These are phyloP conservation scores for Microplitis mediator DNA, from an alignment of 1,140 invertebrate genomes.

Conservation along the genomic window DNA sequence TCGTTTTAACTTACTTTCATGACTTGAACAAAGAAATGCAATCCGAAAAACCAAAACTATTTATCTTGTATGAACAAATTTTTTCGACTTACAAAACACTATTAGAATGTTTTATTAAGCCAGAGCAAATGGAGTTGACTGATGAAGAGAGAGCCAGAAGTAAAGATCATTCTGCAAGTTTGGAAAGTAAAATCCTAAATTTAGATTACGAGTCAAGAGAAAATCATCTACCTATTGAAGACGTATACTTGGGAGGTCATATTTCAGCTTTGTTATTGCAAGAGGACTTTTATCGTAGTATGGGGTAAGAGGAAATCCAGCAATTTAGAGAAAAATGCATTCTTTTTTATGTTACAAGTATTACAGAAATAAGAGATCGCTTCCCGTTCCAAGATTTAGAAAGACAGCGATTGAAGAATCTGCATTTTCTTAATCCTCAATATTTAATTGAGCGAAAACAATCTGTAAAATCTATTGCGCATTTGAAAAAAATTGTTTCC, in stretches of 20 bases:
- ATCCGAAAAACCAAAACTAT: slow-evolving; percentile 30
- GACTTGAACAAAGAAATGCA: slow-evolving; percentile 30
- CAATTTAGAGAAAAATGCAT: slow-evolving; percentile 27
- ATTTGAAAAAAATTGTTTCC: background rate
- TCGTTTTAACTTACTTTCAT: slow-evolving; percentile 20
- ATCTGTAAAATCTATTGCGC: background rate
- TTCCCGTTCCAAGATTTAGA: slow-evolving; percentile 24
- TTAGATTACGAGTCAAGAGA: no score
- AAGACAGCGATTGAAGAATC: slow-evolving; percentile 14
- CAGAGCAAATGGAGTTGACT: slow-evolving; percentile 8
- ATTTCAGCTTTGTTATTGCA: no score
- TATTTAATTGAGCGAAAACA: background rate
- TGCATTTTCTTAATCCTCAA: slow-evolving; percentile 6
- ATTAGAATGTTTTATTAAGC: slow-evolving; percentile 31
- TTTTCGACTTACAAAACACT: slow-evolving; percentile 25
- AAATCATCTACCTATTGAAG: no score
- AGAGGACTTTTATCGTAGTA: background rate
- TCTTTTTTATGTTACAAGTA: slow-evolving; percentile 25
- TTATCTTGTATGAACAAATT: slow-evolving; percentile 24
- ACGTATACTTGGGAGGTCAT: no score
- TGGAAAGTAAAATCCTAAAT: no score
- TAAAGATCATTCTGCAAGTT: background rate
- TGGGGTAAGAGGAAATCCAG: background rate
- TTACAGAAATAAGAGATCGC: slow-evolving; percentile 23
- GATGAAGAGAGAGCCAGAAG: slow-evolving; percentile 4